phyloP scores from a whole-genome alignment of 2,797 vertebrate genomes.

The Molossus molossus region DNA sequence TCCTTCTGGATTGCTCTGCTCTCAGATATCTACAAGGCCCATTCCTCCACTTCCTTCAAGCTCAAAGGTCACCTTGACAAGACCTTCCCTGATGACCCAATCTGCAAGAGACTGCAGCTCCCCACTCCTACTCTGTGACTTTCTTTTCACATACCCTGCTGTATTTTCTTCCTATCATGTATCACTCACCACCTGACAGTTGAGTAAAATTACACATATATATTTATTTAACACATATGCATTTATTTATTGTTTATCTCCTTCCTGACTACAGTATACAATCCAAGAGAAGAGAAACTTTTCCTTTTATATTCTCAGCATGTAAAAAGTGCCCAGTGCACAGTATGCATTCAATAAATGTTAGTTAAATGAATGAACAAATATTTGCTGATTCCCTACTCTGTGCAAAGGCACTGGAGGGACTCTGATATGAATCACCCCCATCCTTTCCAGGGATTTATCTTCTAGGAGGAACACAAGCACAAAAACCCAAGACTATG shows the following conservation, averaged over 20 bases:
- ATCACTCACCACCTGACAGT: not conserved
- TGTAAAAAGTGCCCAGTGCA: not conserved
- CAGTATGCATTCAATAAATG: not conserved
- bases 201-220: not conserved
- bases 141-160: not conserved
- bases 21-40: not conserved
- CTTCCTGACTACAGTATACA: not conserved
- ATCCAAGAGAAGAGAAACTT: not conserved
- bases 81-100: not conserved
- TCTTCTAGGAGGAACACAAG: not conserved
- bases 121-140: not conserved
- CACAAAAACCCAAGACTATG: not conserved
- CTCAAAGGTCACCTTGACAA: not conserved
- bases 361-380: not conserved
- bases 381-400: not conserved
- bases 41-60: not conserved
- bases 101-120: not conserved
- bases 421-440: not conserved
- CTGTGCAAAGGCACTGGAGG: not conserved
- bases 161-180: slow-evolving; percentile 5
- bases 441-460: not conserved
- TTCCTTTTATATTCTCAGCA: not conserved
- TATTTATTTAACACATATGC: not conserved
- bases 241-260: not conserved
- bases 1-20: not conserved